Evolutionary conservation across 2,797 vertebrate genomes (phyloP).

Genomic region (Chiloscyllium punctatum): DNA sequence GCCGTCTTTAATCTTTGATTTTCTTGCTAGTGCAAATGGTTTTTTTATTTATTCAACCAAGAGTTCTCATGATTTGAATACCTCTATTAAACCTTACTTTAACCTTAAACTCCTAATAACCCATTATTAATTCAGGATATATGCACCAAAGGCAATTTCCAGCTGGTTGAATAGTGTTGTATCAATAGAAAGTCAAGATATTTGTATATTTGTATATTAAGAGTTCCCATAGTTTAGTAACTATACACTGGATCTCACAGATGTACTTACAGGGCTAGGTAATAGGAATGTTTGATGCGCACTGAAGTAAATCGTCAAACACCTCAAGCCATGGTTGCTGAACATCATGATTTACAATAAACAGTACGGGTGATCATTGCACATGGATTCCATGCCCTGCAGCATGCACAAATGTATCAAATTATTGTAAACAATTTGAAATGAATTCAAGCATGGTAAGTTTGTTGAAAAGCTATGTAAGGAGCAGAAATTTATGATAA

Average conservation of each 20-base stretch:
- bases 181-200: background rate
- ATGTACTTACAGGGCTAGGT: background rate
- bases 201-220: background rate
- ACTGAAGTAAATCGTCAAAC: constrained; percentile 20
- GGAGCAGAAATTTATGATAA: background rate
- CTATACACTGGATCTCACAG: background rate
- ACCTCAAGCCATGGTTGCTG: background rate
- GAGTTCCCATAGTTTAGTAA: background rate
- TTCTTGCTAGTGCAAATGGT: background rate
- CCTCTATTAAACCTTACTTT: background rate
- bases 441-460: background rate
- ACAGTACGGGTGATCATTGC: background rate
- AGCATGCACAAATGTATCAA: background rate
- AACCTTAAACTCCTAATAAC: background rate
- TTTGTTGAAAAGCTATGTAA: background rate
- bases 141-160: background rate
- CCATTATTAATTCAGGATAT: background rate
- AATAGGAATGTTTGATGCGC: background rate
- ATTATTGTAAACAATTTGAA: constrained; percentile 13
- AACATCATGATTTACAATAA: background rate
- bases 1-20: background rate
- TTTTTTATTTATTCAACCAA: background rate
- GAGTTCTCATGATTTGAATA: background rate
- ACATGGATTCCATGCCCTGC: background rate
- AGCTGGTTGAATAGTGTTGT: background rate